phyloP scores from a whole-genome alignment of 92 coral and sea anemone species.

The Zoanthus sansibaricus region DNA sequence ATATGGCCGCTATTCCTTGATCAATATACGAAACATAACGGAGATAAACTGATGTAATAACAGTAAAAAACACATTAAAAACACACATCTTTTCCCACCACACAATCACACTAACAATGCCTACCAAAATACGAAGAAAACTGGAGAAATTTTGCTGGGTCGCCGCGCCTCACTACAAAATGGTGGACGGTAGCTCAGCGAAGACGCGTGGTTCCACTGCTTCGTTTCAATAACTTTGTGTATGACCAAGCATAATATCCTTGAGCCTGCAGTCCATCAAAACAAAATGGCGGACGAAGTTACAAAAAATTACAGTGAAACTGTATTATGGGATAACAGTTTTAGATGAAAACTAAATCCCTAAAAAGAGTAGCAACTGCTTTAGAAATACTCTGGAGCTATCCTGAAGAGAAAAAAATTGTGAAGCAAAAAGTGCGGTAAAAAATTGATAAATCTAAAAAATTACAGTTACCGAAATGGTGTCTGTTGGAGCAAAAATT shows the following conservation, averaged over 20 bases:
- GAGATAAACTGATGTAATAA: neutral
- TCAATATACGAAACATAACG: neutral
- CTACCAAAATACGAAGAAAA: conserved; percentile 58
- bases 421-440: neutral
- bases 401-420: neutral
- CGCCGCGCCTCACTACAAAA: conserved; percentile 80
- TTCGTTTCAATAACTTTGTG: conserved; percentile 25
- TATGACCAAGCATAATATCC: conserved; percentile 15
- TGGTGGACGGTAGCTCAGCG: conserved; percentile 78
- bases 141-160: conserved; percentile 68
- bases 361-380: too few relatives aligned
- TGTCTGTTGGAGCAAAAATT: conserved; percentile 81
- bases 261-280: conserved; percentile 38
- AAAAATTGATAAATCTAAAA: neutral
- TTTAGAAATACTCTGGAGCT: too few relatives aligned
- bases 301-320: neutral
- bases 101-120: conserved; percentile 3
- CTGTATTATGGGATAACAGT: neutral
- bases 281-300: conserved; percentile 44
- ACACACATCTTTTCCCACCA: neutral
- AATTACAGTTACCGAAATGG: conserved; percentile 36
- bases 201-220: conserved; percentile 84
- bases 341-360: too few relatives aligned
- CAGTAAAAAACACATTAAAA: neutral
- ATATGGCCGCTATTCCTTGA: conserved; percentile 31